phyloP scores from a whole-genome alignment of 92 coral and sea anemone genomes.

The Heteractis magnifica region DNA sequence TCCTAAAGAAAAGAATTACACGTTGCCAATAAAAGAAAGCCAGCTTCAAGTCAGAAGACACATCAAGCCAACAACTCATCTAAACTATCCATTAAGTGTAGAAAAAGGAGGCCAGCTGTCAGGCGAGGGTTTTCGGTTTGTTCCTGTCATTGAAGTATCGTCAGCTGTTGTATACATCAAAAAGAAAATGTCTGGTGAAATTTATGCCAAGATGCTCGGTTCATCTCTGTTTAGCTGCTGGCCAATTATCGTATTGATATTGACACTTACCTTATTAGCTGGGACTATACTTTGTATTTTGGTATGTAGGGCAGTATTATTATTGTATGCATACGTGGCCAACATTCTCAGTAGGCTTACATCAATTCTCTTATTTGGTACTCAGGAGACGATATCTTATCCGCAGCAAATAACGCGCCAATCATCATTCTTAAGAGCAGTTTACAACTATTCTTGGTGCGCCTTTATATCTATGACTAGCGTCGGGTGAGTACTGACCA shows the following conservation, averaged over 20 bases:
- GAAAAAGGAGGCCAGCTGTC: neutral
- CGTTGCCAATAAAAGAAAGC: constrained; percentile 10
- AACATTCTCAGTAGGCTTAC: too few relatives aligned
- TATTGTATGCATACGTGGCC: too few relatives aligned
- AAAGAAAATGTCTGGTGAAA: constrained; percentile 28
- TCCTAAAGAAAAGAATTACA: constrained; percentile 9
- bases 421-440: constrained; percentile 43
- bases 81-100: constrained; percentile 59
- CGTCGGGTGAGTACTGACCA: constrained; percentile 56
- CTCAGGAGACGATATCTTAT: constrained; percentile 17
- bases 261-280: constrained; percentile 37
- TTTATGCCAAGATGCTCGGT: constrained; percentile 46
- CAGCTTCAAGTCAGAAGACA: constrained; percentile 29
- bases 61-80: constrained; percentile 43
- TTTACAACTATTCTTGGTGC: constrained; percentile 69
- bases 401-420: neutral
- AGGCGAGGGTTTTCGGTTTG: constrained; percentile 28
- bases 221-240: constrained; percentile 46
- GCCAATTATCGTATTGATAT: constrained; percentile 41
- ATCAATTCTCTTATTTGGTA: neutral
- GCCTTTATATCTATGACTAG: constrained; percentile 72
- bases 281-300: constrained; percentile 56
- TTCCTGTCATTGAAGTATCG: constrained; percentile 39
- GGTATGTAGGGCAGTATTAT: constrained; percentile 25
- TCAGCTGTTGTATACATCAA: constrained; percentile 38